Conservation (phyloP, 2,888 invertebrate species). For the Thysanoteuthis rhombus region DNA sequence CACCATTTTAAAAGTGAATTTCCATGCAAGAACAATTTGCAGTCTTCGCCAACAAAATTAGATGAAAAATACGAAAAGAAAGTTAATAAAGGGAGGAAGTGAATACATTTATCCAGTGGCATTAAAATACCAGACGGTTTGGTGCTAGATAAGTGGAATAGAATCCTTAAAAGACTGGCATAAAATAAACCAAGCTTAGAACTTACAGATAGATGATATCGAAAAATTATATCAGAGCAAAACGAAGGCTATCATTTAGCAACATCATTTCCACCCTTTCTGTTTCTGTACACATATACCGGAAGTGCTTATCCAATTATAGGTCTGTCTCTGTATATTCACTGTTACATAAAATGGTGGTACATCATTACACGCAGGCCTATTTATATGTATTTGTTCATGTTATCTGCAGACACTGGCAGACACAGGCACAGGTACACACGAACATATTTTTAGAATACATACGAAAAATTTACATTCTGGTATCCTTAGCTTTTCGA, state of each 20-base stretch:
- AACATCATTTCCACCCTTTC: background rate
- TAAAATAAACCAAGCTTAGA: background rate
- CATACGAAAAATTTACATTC: too few relatives aligned
- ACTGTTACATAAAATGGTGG: too few relatives aligned
- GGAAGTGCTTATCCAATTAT: too few relatives aligned
- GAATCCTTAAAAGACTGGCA: background rate
- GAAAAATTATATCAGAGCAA: background rate
- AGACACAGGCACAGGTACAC: too few relatives aligned
- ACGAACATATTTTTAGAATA: too few relatives aligned
- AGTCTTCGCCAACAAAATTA: background rate
- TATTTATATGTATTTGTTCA: too few relatives aligned
- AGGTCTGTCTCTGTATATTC: too few relatives aligned
- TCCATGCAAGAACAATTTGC: background rate
- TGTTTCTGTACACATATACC: too few relatives aligned
- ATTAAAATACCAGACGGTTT: background rate
- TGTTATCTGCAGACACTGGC: too few relatives aligned
- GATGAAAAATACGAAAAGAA: background rate
- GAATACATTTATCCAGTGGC: background rate
- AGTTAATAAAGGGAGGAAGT: background rate
- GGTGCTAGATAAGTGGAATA: background rate
- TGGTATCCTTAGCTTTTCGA: too few relatives aligned
- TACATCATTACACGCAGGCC: too few relatives aligned
- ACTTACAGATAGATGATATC: background rate
- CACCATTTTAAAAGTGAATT: background rate
- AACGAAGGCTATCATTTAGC: background rate